Evolutionary conservation across 2,113 vertebrate species (phyloP).

Genomic region (Cairina moschata): DNA sequence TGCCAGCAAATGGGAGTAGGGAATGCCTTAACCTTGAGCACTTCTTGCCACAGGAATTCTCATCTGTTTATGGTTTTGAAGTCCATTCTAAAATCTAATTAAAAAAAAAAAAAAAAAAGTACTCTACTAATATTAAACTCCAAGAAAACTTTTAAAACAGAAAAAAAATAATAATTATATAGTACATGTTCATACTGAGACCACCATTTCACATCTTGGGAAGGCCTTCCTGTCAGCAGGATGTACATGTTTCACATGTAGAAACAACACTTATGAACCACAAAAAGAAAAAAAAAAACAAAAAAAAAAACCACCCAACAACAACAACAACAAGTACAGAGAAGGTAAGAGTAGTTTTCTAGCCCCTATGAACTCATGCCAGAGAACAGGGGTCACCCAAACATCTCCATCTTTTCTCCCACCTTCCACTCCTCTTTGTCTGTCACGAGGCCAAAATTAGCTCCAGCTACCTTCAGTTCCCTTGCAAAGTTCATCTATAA

Average conservation of each 20-base stretch:
- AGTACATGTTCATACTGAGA: neutral
- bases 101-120: neutral
- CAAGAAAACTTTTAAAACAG: neutral
- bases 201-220: neutral
- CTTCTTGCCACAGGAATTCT: conserved; percentile 30
- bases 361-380: neutral
- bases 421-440: neutral
- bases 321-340: too few species aligned
- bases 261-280: neutral
- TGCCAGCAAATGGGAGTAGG: neutral
- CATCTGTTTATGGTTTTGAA: neutral
- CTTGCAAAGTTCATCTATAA: neutral
- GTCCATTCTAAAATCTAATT: neutral
- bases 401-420: neutral
- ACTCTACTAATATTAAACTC: neutral
- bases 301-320: too few species aligned
- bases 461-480: neutral
- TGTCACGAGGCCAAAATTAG: neutral
- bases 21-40: conserved; percentile 15
- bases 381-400: neutral
- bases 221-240: neutral
- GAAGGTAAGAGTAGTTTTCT: neutral
- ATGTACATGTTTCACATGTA: neutral
- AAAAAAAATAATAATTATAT: neutral
- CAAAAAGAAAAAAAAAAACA: neutral